These are phyloP conservation scores for Psilopsiagon aurifrons DNA, from an alignment of 2,113 vertebrate species.

Conservation along the genomic window DNA sequence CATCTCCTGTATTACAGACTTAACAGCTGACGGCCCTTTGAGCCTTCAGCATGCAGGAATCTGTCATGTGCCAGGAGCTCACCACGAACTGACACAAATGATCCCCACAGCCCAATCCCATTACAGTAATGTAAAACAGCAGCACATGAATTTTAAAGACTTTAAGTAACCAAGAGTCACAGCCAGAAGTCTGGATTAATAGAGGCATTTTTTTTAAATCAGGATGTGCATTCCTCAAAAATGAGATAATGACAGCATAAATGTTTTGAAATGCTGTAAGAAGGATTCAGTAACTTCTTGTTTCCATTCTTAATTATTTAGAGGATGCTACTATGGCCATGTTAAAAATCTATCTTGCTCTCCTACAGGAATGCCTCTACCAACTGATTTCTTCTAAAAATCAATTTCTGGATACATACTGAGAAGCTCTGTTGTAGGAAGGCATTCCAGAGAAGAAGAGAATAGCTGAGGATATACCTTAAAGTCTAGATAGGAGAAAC, in stretches of 20 bases:
- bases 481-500: not conserved
- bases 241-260: not conserved
- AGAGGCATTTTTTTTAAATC: not conserved
- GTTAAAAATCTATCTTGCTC: not conserved
- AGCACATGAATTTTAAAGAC: not conserved
- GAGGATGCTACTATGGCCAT: not conserved
- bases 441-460: not conserved
- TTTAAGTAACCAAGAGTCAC: not conserved
- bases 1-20: not conserved
- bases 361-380: not conserved
- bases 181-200: not conserved
- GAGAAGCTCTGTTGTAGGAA: not conserved
- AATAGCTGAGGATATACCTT: not conserved
- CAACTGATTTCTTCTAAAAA: not conserved
- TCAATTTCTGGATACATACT: not conserved
- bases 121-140: not conserved
- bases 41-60: not conserved
- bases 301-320: not conserved
- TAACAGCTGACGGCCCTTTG: rapidly evolving
- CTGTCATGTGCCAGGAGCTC: not conserved
- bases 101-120: not conserved
- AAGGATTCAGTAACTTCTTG: not conserved
- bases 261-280: not conserved
- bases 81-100: not conserved
- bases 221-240: not conserved